phyloP scores from a whole-genome alignment of 2,888 invertebrate species.

The Ariolimax columbianus region DNA sequence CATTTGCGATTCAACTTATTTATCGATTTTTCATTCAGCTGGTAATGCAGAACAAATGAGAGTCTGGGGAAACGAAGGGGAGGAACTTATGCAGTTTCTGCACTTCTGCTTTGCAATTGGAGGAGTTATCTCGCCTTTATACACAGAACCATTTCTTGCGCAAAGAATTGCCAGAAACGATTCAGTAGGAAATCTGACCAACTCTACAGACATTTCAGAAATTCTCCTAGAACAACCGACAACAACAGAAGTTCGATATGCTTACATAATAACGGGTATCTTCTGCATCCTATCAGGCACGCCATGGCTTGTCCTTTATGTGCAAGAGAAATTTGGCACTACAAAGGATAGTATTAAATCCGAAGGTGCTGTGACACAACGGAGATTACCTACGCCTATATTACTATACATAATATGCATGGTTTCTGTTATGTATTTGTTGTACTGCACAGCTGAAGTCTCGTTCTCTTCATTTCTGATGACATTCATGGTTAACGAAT shows the following conservation, averaged over 20 bases:
- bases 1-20: too few species aligned
- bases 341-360: conserved; percentile 37
- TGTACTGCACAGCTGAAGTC: conserved; percentile 78
- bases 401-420: conserved; percentile 69
- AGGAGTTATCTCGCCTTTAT: conserved; percentile 79
- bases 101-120: conserved; percentile 80
- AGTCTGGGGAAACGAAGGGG: conserved; percentile 75
- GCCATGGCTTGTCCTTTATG: conserved; percentile 53
- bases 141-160: conserved; percentile 78
- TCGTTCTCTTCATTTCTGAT: conserved; percentile 76
- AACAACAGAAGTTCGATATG: conserved; percentile 50
- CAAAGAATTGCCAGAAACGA: conserved; percentile 71
- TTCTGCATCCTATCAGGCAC: conserved; percentile 52
- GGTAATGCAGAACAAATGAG: conserved; percentile 77
- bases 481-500: conserved; percentile 73
- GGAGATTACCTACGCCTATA: conserved; percentile 48
- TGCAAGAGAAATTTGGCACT: conserved; percentile 42
- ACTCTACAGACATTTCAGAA: conserved; percentile 69
- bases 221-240: neutral
- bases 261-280: conserved; percentile 59
- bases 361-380: neutral
- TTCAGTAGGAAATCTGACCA: conserved; percentile 73
- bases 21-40: conserved; percentile 59
- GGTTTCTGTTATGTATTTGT: conserved; percentile 72
- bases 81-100: conserved; percentile 79